Conservation (phyloP, 2,113 vertebrate species). For the Tamias sibiricus region DNA sequence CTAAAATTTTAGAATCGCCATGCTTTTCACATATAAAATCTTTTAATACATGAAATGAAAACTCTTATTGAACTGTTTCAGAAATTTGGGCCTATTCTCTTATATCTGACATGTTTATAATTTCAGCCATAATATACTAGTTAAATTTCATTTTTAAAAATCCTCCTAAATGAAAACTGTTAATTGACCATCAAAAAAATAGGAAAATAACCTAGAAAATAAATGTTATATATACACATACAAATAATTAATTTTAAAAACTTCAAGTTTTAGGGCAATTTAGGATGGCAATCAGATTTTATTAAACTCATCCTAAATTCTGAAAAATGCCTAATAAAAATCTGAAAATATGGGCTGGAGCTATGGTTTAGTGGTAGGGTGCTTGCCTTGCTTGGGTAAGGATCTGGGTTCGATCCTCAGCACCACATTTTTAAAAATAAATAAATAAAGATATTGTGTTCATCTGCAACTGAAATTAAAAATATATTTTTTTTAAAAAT, state of each 20-base stretch:
- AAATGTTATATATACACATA: neutral
- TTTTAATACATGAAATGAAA: slow-evolving; percentile 34
- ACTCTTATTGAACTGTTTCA: neutral
- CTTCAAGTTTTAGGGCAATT: neutral
- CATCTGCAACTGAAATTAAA: too few relatives aligned
- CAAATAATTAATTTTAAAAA: neutral
- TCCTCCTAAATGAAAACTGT: slow-evolving; percentile 26
- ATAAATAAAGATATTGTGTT: too few relatives aligned
- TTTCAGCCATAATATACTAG: neutral
- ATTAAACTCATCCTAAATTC: slow-evolving; percentile 44
- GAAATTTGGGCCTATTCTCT: neutral
- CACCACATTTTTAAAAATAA: too few relatives aligned
- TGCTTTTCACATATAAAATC: slow-evolving; percentile 19
- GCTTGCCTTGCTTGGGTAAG: too few relatives aligned
- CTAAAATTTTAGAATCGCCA: slow-evolving; percentile 11
- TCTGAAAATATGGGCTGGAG: neutral
- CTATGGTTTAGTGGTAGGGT: too few relatives aligned
- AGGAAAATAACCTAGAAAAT: neutral
- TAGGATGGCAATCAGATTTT: neutral
- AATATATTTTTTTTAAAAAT: too few relatives aligned
- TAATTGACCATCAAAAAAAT: neutral
- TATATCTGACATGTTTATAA: slow-evolving; percentile 30
- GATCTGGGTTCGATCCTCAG: too few relatives aligned
- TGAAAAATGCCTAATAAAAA: slow-evolving; percentile 16
- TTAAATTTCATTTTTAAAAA: slow-evolving; percentile 12